Evolutionary conservation across 2,888 invertebrate genomes (phyloP).

Genomic region (Synergus itoensis): DNA sequence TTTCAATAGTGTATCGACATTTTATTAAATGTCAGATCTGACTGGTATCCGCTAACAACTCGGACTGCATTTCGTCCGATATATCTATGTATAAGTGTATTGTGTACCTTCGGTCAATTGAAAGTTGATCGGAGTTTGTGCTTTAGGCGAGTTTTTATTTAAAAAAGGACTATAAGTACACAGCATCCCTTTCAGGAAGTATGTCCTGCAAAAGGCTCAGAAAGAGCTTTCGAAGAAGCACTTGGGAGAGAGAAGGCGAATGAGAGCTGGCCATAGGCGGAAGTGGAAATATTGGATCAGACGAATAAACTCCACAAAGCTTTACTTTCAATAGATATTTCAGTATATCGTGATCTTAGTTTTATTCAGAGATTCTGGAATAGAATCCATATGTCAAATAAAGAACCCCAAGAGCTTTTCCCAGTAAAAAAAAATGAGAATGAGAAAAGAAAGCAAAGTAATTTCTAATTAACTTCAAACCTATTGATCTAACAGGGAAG

Average conservation of each 20-base stretch:
- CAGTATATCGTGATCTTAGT: constrained; percentile 6
- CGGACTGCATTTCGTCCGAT: background rate
- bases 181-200: constrained; percentile 25
- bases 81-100: constrained; percentile 7
- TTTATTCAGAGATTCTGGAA: constrained; percentile 15
- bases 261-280: constrained; percentile 14
- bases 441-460: background rate
- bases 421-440: background rate
- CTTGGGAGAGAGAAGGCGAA: background rate
- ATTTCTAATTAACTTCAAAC: background rate
- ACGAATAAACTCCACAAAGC: constrained; percentile 35
- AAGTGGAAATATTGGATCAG: constrained; percentile 30
- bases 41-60: background rate
- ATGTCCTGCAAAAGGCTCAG: constrained; percentile 22
- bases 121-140: constrained; percentile 32
- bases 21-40: background rate
- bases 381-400: background rate
- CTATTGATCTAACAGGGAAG: too few relatives aligned
- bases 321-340: constrained; percentile 27
- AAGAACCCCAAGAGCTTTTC: background rate
- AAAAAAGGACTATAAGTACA: constrained; percentile 28
- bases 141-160: constrained; percentile 23
- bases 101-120: constrained; percentile 32
- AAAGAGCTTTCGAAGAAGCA: constrained; percentile 1
- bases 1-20: background rate